Conservation (phyloP, 2,797 vertebrate genomes). For the Chromis chromis region DNA sequence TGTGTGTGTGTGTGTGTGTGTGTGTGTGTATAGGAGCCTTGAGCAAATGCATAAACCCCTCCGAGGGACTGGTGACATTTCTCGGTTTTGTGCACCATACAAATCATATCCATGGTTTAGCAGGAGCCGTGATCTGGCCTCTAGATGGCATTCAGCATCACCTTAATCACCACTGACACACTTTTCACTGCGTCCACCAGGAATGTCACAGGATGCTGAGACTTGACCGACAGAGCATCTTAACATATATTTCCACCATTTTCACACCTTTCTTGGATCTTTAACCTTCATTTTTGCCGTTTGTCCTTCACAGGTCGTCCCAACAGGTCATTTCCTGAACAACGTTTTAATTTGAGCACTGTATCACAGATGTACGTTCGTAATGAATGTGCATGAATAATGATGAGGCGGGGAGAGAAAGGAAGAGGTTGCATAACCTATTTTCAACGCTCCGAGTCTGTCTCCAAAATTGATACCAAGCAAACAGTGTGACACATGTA, state of each 20-base stretch:
- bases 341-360: slow-evolving; percentile 10
- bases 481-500: slow-evolving; percentile 66
- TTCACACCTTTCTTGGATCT: slow-evolving; percentile 1
- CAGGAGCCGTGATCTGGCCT: slow-evolving; percentile 62
- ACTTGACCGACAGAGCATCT: slow-evolving; percentile 17
- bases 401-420: slow-evolving; percentile 48
- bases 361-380: slow-evolving; percentile 30
- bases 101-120: slow-evolving; percentile 68
- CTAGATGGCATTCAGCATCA: slow-evolving; percentile 66
- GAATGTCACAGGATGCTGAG: slow-evolving; percentile 29
- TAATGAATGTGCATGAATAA: slow-evolving; percentile 50
- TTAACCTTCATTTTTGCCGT: slow-evolving; percentile 1
- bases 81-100: slow-evolving; percentile 52
- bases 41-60: slow-evolving; percentile 67
- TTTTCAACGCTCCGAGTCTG: slow-evolving; percentile 60
- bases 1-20: slow-evolving; percentile 19
- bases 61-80: slow-evolving; percentile 74
- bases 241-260: background rate
- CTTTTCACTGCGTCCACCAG: slow-evolving; percentile 47
- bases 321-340: slow-evolving; percentile 31
- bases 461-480: slow-evolving; percentile 58
- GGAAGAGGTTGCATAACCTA: slow-evolving; percentile 51
- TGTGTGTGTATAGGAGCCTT: slow-evolving; percentile 43
- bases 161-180: slow-evolving; percentile 74
- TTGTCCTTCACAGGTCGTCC: background rate